These are phyloP conservation scores for Tursiops truncatus DNA, from an alignment of 2,113 vertebrate genomes.

Conservation along the genomic window DNA sequence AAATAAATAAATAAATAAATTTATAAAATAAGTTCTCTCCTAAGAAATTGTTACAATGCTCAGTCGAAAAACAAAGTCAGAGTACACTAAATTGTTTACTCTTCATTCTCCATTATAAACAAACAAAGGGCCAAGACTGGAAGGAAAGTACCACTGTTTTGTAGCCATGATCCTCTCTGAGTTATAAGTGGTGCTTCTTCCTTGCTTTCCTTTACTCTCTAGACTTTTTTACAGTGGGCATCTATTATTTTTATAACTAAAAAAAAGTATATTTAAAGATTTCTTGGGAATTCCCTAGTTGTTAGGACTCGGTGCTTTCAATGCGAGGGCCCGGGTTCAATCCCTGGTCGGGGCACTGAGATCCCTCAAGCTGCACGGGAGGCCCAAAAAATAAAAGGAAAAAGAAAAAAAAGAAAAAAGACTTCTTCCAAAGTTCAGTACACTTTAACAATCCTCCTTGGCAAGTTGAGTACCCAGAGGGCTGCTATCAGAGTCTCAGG, in stretches of 20 bases:
- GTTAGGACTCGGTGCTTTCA: too few species aligned
- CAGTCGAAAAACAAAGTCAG: neutral
- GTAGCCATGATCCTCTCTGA: neutral
- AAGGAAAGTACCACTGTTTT: neutral
- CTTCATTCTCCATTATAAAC: neutral
- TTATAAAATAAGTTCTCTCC: neutral
- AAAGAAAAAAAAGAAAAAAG: neutral
- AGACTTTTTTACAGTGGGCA: neutral
- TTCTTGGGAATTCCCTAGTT: too few species aligned
- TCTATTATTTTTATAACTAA: neutral
- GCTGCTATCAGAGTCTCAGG: fast-evolving
- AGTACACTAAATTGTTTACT: neutral
- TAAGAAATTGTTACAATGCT: conserved; percentile 29
- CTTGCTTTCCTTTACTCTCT: neutral
- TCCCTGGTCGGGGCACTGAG: too few species aligned
- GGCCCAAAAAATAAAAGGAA: too few species aligned
- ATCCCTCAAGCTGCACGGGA: fast-evolving
- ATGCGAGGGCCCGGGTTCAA: too few species aligned
- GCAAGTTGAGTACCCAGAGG: neutral
- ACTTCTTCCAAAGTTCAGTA: neutral
- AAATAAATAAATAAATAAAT: too few species aligned
- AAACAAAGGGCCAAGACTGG: neutral
- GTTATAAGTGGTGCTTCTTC: neutral
- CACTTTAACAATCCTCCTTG: neutral
- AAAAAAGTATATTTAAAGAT: neutral